Evolutionary conservation across 2,888 invertebrate genomes (phyloP), one percentile per base, ranked within the genome.

Genomic region (Tipula helvola): DNA sequence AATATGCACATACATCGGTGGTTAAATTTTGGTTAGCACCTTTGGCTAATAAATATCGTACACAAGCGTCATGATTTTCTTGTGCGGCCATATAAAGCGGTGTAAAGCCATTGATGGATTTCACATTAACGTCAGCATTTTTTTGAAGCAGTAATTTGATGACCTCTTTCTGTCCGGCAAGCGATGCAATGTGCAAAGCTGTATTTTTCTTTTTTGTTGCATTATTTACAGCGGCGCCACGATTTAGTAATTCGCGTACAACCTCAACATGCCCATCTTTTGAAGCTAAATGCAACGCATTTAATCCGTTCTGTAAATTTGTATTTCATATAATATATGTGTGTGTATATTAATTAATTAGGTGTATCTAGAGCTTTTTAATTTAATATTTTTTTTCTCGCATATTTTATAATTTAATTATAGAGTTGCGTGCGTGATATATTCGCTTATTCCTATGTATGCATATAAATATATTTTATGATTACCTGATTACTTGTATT

Each of bases 1-100:
- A 18, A n/a, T 39, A 84, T 28, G 12, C 3, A 88, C 89, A 89
- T 90, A 96, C 98, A 95, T 99, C 99, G 47, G 99, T 99, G 86
- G 99, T 97, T 86, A 99, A 93, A 86, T 97, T 96, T 91, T 99
- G 99, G 91, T 98, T 99, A 88, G 99, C 99, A 85, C 97, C 98
- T 90, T 97, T 97, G 47, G 96, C 94, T 87, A 99, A 93, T 87
- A 99, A 93, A 92, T 97, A 96, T 90, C 96, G 96, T 88, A 99
- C 99, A 89, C 98, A 97, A 7, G 94, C 94, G 88, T 98, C 98
- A 90, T 99, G 98, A 91, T 98, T 98, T 91, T 98, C 98, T 92
- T 98, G 99, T 10, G 99, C 98, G 3, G 98, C 98, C 99, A 99
- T 99, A 91, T 99, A 99, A 84, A 99, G 93, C 0, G 99, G 99